Percentiles rank a stretch among this genome's conserved stretches.
Evolutionary conservation across 2,113 vertebrate species (phyloP).

Genomic region (Eulacestoma nigropectus): DNA sequence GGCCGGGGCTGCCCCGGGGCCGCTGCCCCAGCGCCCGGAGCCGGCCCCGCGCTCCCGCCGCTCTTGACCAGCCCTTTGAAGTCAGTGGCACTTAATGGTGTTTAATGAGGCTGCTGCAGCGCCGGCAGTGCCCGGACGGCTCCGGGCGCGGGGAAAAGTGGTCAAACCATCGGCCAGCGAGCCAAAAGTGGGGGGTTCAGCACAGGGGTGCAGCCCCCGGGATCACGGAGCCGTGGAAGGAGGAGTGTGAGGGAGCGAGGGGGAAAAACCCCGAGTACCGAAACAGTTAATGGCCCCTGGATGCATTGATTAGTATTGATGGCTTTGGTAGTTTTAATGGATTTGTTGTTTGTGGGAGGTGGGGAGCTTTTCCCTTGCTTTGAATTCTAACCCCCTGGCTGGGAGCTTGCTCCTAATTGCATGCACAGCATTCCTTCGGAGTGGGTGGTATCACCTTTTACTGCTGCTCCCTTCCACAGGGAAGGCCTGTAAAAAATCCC

Average conservation of each 20-base stretch:
- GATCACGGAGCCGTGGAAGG: not conserved
- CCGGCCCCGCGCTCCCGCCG: not conserved
- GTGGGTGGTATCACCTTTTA: constrained; percentile 85
- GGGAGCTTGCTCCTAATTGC: constrained; percentile 82
- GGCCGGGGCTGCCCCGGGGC: not conserved
- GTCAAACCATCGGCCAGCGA: not conserved
- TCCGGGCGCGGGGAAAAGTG: not conserved
- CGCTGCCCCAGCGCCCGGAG: not conserved
- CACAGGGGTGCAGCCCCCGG: not conserved
- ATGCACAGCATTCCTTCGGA: constrained; percentile 88
- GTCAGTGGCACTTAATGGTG: not conserved
- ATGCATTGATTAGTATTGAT: constrained; percentile 83
- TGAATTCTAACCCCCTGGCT: constrained; percentile 71
- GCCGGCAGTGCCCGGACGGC: not conserved
- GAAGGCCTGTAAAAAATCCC: constrained; percentile 70
- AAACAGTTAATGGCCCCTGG: constrained; percentile 59
- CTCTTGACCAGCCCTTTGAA: not conserved
- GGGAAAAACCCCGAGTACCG: not conserved
- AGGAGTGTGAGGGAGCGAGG: not conserved
- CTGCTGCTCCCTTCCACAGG: constrained; percentile 68
- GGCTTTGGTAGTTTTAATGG: constrained; percentile 81
- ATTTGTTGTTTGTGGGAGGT: constrained; percentile 72
- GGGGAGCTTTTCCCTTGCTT: constrained; percentile 68
- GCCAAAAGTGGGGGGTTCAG: not conserved
- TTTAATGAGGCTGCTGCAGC: not conserved